phyloP scores from a whole-genome alignment of 2,888 invertebrate genomes.

The Rhamphomyia laevipes region DNA sequence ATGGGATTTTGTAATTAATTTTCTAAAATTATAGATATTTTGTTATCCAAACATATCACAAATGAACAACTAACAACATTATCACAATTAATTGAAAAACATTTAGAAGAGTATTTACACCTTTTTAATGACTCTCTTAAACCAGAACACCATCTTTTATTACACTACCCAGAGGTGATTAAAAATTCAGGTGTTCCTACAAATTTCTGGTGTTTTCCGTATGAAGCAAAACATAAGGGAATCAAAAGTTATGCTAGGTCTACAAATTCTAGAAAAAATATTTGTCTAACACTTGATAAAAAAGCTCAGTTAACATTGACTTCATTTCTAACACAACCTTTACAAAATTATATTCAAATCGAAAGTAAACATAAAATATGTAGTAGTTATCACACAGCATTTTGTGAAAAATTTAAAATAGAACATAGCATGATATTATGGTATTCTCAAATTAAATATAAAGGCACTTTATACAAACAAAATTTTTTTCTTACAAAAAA shows the following conservation, averaged over 20 bases:
- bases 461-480: not conserved
- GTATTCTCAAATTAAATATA: not conserved
- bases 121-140: slow-evolving; percentile 5
- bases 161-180: slow-evolving; percentile 5
- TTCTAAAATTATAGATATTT: slow-evolving; percentile 6
- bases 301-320: not conserved
- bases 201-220: slow-evolving; percentile 2
- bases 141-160: slow-evolving; percentile 3
- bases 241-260: not conserved
- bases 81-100: not conserved
- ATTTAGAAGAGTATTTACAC: not conserved
- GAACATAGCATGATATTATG: not conserved
- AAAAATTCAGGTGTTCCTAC: slow-evolving; percentile 1
- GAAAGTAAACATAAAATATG: not conserved
- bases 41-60: not conserved
- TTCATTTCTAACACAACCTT: not conserved
- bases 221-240: slow-evolving; percentile 2
- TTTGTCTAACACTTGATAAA: not conserved
- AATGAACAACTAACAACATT: not conserved
- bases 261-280: not conserved
- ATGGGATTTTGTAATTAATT: slow-evolving; percentile 8
- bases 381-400: not conserved
- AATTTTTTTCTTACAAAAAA: not conserved
- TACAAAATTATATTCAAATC: not conserved
- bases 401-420: not conserved